Conservation (phyloP, 2,888 invertebrate genomes). For the Arctia plantaginis region DNA sequence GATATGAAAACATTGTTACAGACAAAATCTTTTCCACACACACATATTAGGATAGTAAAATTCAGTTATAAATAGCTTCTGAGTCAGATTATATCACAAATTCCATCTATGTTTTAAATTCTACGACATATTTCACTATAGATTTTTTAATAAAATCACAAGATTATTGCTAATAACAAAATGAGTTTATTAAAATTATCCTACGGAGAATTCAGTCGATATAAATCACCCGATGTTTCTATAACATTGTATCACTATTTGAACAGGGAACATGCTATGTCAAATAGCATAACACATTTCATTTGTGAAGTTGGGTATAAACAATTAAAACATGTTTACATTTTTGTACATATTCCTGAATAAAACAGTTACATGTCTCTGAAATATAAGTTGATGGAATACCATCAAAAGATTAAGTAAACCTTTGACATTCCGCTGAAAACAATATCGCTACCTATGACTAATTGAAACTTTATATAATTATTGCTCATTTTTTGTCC, state of each 20-base stretch:
- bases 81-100: slow-evolving; percentile 15
- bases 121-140: slow-evolving; percentile 10
- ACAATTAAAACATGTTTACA: slow-evolving; percentile 8
- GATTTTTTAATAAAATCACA: slow-evolving; percentile 39
- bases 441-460: slow-evolving; percentile 21
- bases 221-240: slow-evolving; percentile 1
- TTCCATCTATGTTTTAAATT: slow-evolving; percentile 6
- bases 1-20: slow-evolving; percentile 24
- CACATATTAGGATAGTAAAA: slow-evolving; percentile 21
- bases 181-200: slow-evolving; percentile 29
- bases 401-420: slow-evolving; percentile 20
- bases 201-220: slow-evolving; percentile 11
- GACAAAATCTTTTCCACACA: slow-evolving; percentile 20
- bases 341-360: slow-evolving; percentile 17
- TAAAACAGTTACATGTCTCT: slow-evolving; percentile 17
- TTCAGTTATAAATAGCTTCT: slow-evolving; percentile 13
- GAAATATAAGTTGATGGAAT: slow-evolving; percentile 19
- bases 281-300: neutral
- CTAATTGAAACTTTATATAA: slow-evolving; percentile 30
- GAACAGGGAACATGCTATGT: slow-evolving; percentile 1
- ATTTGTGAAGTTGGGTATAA: slow-evolving; percentile 21
- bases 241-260: slow-evolving; percentile 2
- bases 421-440: slow-evolving; percentile 40
- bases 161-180: slow-evolving; percentile 27
- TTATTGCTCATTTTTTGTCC: slow-evolving; percentile 43